These are phyloP conservation scores for Bovichtus diacanthus DNA, from an alignment of 2,797 vertebrate genomes.

Conservation along the genomic window DNA sequence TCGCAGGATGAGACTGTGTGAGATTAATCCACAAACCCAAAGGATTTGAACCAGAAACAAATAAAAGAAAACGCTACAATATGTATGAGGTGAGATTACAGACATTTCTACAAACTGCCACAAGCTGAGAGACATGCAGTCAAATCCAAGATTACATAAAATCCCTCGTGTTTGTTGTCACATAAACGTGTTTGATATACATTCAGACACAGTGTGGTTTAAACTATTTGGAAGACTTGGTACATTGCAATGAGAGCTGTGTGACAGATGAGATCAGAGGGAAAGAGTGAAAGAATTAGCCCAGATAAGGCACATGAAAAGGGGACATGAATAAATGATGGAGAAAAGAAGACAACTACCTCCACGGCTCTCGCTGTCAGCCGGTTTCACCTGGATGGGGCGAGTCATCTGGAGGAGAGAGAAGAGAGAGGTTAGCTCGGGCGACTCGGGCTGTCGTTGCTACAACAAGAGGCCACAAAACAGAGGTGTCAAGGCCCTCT, in stretches of 20 bases:
- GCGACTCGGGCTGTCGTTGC: slow-evolving; percentile 33
- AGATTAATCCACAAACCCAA: slow-evolving; percentile 30
- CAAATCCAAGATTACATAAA: slow-evolving; percentile 26
- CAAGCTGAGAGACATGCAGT: neutral
- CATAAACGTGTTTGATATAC: neutral
- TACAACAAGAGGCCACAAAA: slow-evolving; percentile 59
- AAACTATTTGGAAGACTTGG: neutral
- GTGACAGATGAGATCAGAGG: slow-evolving; percentile 56
- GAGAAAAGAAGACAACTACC: slow-evolving; percentile 94
- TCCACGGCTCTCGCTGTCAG: slow-evolving; percentile 99
- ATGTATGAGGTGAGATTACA: slow-evolving; percentile 23
- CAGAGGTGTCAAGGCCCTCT: slow-evolving; percentile 47
- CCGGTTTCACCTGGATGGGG: slow-evolving; percentile 99
- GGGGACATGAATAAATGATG: slow-evolving; percentile 67
- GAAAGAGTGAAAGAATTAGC: slow-evolving; percentile 52
- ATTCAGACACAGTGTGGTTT: neutral
- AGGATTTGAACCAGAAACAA: slow-evolving; percentile 38
- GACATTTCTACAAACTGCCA: neutral
- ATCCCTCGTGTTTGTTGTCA: slow-evolving; percentile 20
- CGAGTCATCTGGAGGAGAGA: slow-evolving; percentile 94
- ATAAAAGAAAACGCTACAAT: slow-evolving; percentile 5
- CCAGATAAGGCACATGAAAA: slow-evolving; percentile 54
- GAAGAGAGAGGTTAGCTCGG: slow-evolving; percentile 70
- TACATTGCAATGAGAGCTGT: slow-evolving; percentile 33
- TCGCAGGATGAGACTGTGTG: slow-evolving; percentile 32